Conservation (phyloP, 1,140 invertebrate genomes). For the Zaprionus nigranus region DNA sequence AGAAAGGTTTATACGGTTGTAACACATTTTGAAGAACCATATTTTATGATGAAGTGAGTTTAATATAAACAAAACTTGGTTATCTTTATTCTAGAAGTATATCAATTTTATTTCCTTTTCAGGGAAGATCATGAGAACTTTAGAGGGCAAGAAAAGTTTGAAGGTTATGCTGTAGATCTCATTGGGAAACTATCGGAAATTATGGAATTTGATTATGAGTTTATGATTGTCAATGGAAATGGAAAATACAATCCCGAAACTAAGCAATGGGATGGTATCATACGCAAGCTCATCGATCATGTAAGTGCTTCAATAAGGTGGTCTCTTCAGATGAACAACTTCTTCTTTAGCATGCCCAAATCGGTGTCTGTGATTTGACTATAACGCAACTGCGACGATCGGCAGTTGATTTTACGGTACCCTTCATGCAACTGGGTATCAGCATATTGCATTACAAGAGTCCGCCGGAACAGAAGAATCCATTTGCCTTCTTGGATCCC, state of each 20-base stretch:
- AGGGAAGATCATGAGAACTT: slow-evolving; percentile 73
- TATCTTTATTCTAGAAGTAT: neutral
- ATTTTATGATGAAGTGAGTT: slow-evolving; percentile 79
- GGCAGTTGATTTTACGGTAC: slow-evolving; percentile 95
- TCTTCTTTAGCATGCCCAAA: slow-evolving; percentile 90
- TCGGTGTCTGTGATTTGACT: slow-evolving; percentile 95
- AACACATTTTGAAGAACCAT: slow-evolving; percentile 73
- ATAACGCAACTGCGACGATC: slow-evolving; percentile 93
- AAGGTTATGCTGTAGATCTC: slow-evolving; percentile 92
- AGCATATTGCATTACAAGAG: slow-evolving; percentile 95
- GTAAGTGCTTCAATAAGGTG: slow-evolving; percentile 85
- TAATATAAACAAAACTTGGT: neutral
- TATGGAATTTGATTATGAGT: slow-evolving; percentile 91
- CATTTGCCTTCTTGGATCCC: slow-evolving; percentile 96
- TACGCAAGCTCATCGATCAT: slow-evolving; percentile 91
- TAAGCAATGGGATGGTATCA: slow-evolving; percentile 93
- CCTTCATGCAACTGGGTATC: slow-evolving; percentile 95
- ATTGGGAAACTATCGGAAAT: slow-evolving; percentile 88
- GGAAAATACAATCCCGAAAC: slow-evolving; percentile 89
- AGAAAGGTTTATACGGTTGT: slow-evolving; percentile 70
- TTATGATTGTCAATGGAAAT: slow-evolving; percentile 89
- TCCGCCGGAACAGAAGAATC: slow-evolving; percentile 93
- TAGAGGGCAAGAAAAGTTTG: slow-evolving; percentile 86
- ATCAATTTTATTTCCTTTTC: neutral
- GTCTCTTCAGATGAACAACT: neutral